Percentiles rank a stretch among this genome's conserved stretches.
Evolutionary conservation across 2,113 vertebrate genomes (phyloP).

Genomic region (Phocoena phocoena): DNA sequence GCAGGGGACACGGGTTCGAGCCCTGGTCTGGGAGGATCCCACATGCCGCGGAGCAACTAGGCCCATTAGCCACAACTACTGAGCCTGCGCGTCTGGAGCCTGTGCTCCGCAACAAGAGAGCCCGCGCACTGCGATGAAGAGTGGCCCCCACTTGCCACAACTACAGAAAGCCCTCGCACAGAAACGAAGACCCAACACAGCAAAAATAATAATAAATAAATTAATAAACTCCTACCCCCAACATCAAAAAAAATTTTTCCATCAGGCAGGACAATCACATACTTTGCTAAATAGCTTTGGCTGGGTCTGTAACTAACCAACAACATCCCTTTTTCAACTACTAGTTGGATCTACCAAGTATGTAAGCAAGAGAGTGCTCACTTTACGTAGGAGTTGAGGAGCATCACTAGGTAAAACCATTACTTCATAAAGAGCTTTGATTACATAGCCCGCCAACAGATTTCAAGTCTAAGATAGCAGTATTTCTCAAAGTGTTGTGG

Average conservation of each 20-base stretch:
- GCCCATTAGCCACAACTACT: too few species aligned
- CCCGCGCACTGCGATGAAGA: too few species aligned
- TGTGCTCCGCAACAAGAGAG: too few species aligned
- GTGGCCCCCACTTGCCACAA: too few species aligned
- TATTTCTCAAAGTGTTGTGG: background rate
- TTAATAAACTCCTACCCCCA: too few species aligned
- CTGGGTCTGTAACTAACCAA: background rate
- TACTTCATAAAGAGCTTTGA: background rate
- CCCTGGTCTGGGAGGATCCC: too few species aligned
- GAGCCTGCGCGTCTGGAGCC: too few species aligned
- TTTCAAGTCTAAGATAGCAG: background rate
- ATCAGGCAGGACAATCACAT: background rate
- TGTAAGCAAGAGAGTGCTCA: background rate
- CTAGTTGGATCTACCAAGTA: background rate
- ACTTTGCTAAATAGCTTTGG: slow-evolving; percentile 33
- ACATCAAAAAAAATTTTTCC: background rate
- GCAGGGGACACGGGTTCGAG: too few species aligned
- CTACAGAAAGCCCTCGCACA: too few species aligned
- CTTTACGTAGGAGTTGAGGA: background rate
- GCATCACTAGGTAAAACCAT: background rate
- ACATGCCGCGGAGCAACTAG: too few species aligned
- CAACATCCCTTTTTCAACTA: slow-evolving; percentile 1
- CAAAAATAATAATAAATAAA: too few species aligned
- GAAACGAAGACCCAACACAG: too few species aligned
- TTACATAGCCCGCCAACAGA: background rate